Conservation (phyloP, 2,113 vertebrate species). For the Polypterus senegalus region DNA sequence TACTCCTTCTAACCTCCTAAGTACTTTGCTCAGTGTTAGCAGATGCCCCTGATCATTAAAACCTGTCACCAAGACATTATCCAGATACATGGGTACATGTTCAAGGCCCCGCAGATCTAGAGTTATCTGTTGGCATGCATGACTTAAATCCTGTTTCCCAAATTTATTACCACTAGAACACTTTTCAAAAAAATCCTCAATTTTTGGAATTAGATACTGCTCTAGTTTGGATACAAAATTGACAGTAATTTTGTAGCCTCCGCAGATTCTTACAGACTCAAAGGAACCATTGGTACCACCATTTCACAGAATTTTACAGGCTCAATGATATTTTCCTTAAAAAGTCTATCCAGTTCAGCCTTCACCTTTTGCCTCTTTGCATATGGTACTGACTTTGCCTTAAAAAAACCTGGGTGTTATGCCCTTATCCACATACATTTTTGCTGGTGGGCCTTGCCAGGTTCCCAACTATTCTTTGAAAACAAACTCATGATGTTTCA, state of each 20-base stretch:
- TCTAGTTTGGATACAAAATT: slow-evolving; percentile 16
- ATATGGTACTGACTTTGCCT: slow-evolving; percentile 6
- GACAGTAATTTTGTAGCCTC: slow-evolving; percentile 20
- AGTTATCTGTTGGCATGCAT: slow-evolving; percentile 21
- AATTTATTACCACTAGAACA: slow-evolving; percentile 9
- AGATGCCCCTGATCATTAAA: slow-evolving; percentile 1
- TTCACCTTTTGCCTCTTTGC: slow-evolving; percentile 1
- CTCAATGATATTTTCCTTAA: slow-evolving; percentile 6
- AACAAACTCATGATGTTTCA: not conserved
- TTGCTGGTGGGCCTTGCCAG: not conserved
- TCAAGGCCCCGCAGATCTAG: slow-evolving; percentile 8
- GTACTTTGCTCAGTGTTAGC: slow-evolving; percentile 1
- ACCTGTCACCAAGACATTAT: slow-evolving; percentile 18
- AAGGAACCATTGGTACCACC: slow-evolving; percentile 7
- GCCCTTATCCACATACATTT: not conserved
- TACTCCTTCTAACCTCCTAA: not conserved
- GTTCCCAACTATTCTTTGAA: slow-evolving; percentile 9
- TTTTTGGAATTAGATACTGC: slow-evolving; percentile 18
- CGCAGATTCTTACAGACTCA: slow-evolving; percentile 4
- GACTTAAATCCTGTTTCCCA: slow-evolving; percentile 18
- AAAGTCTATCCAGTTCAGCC: not conserved
- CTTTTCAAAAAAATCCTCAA: slow-evolving; percentile 12
- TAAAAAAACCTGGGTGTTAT: slow-evolving; percentile 4
- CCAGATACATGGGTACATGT: slow-evolving; percentile 12
- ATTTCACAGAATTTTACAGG: slow-evolving; percentile 10